Percentiles rank a stretch among this genome's conserved stretches.
phyloP scores from a whole-genome alignment of 2,888 invertebrate species.

The Pheosia gnoma region DNA sequence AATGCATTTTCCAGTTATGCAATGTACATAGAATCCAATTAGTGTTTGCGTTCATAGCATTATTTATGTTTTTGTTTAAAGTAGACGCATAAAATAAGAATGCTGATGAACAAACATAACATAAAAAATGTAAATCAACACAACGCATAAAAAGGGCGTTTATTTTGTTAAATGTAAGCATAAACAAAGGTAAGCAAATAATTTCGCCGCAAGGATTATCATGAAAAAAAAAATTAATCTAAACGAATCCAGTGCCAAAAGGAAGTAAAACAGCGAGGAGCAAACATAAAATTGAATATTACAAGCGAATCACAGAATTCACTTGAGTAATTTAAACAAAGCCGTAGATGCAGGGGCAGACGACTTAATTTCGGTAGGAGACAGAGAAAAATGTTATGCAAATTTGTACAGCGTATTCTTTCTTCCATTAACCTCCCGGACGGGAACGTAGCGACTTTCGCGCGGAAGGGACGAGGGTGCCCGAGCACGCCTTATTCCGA shows the following conservation, averaged over 20 bases:
- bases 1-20: too few species aligned
- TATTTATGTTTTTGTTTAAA: background rate
- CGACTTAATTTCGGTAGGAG: slow-evolving; percentile 75
- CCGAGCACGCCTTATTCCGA: slow-evolving; percentile 71
- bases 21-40: background rate
- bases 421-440: slow-evolving; percentile 79
- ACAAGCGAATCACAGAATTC: slow-evolving; percentile 71
- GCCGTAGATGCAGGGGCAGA: slow-evolving; percentile 67
- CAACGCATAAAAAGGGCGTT: slow-evolving; percentile 18
- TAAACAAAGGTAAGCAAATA: slow-evolving; percentile 32
- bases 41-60: background rate
- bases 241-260: slow-evolving; percentile 34
- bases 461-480: slow-evolving; percentile 60
- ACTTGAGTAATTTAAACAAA: slow-evolving; percentile 78
- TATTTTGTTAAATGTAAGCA: slow-evolving; percentile 29
- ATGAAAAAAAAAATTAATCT: slow-evolving; percentile 37
- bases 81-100: slow-evolving; percentile 2
- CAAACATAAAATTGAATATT: slow-evolving; percentile 62
- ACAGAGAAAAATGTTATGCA: slow-evolving; percentile 80
- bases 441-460: slow-evolving; percentile 52
- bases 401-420: slow-evolving; percentile 83
- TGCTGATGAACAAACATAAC: slow-evolving; percentile 8
- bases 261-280: slow-evolving; percentile 35
- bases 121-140: slow-evolving; percentile 19
- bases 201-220: slow-evolving; percentile 25